Conservation (phyloP, 2,797 vertebrate genomes). For the Eupleurogrammus muticus region DNA sequence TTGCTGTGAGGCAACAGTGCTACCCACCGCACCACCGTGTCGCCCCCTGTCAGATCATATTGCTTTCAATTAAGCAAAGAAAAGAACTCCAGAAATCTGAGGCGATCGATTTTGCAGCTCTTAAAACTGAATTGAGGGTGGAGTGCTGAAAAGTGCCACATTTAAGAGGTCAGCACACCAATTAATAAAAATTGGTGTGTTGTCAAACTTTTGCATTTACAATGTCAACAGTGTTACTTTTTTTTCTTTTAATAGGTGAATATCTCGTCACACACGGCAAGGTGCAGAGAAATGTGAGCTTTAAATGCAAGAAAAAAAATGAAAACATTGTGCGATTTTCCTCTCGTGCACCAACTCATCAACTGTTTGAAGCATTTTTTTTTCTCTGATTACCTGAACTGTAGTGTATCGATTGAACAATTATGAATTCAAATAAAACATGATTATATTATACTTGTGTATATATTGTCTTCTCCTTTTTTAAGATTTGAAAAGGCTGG, state of each 20-base stretch:
- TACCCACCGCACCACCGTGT: too few species aligned
- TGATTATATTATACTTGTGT: background rate
- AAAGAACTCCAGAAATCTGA: background rate
- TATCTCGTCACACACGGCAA: too few species aligned
- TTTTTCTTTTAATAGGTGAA: background rate
- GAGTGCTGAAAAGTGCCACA: background rate
- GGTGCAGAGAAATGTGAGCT: background rate
- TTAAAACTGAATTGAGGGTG: background rate
- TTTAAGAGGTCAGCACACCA: background rate
- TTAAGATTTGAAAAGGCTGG: background rate
- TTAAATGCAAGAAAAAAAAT: background rate
- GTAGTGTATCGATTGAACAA: background rate
- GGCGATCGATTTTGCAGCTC: conserved; percentile 7
- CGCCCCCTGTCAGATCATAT: conserved; percentile 20
- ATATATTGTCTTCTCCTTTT: background rate
- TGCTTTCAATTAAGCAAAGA: conserved; percentile 16
- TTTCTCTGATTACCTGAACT: too few species aligned
- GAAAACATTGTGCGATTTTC: background rate
- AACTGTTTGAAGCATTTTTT: too few species aligned
- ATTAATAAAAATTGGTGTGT: background rate
- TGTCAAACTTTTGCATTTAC: conserved; percentile 7
- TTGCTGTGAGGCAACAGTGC: too few species aligned
- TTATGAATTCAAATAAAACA: background rate
- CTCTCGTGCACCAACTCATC: background rate
- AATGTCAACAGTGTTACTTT: background rate